A percentile compares a stretch with the other conserved stretches of the same genome.
These are phyloP conservation scores for Drosophila leonis DNA, from an alignment of 2,888 invertebrate species.

Conservation along the genomic window DNA sequence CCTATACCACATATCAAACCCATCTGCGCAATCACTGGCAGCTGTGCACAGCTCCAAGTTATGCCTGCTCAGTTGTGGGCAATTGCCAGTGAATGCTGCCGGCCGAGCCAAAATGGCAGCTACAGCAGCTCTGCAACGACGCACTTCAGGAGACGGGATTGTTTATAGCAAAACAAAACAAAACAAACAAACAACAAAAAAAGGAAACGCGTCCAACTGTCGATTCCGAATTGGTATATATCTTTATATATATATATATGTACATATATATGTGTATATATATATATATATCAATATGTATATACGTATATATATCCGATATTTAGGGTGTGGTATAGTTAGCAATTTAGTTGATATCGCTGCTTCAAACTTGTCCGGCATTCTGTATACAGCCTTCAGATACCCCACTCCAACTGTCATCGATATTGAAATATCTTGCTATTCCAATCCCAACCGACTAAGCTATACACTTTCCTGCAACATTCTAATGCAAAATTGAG, in stretches of 20 bases:
- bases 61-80: slow-evolving; percentile 23
- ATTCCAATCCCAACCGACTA: neutral
- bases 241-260: neutral
- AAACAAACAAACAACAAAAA: neutral
- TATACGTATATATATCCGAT: neutral
- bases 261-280: neutral
- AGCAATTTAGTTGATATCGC: neutral
- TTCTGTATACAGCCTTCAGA: neutral
- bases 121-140: neutral
- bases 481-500: slow-evolving; percentile 12
- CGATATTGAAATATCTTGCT: neutral
- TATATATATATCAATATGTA: neutral
- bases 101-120: neutral
- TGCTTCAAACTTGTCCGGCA: neutral
- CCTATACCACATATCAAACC: neutral
- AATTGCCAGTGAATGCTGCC: slow-evolving; percentile 39
- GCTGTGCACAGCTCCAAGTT: slow-evolving; percentile 24
- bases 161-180: neutral
- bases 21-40: slow-evolving; percentile 43
- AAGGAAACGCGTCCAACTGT: neutral
- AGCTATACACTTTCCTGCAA: neutral
- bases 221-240: neutral
- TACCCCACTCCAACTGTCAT: neutral
- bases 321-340: neutral
- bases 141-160: neutral